Evolutionary conservation across 2,797 vertebrate species (phyloP).

Genomic region (Macropodus opercularis): DNA sequence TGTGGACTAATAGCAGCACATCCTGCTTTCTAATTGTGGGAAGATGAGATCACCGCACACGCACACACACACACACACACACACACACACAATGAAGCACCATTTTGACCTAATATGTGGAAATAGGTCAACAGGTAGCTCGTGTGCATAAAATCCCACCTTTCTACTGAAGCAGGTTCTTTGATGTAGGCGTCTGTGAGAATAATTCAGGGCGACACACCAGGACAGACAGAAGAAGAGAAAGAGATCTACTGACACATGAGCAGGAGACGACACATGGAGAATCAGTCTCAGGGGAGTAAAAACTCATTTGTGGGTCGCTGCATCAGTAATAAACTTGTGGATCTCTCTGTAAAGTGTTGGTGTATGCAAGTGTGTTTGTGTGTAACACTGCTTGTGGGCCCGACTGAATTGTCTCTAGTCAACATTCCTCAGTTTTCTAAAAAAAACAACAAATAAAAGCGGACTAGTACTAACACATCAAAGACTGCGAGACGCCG

Average conservation of each 20-base stretch:
- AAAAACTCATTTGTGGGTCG: slow-evolving; percentile 32
- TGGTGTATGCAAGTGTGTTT: slow-evolving; percentile 14
- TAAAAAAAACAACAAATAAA: slow-evolving; percentile 39
- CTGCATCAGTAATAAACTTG: slow-evolving; percentile 40
- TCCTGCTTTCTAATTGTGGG: slow-evolving; percentile 24
- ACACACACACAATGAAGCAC: slow-evolving; percentile 43
- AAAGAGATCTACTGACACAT: slow-evolving; percentile 9
- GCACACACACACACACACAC: slow-evolving; percentile 46
- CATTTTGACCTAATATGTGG: slow-evolving; percentile 47
- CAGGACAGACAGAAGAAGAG: neutral
- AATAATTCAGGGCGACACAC: neutral
- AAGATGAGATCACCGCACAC: slow-evolving; percentile 54
- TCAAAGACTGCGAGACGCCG: slow-evolving; percentile 56
- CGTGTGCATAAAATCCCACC: neutral
- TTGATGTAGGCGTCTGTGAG: neutral
- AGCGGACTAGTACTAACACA: slow-evolving; percentile 55
- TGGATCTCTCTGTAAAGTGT: slow-evolving; percentile 24
- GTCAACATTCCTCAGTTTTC: slow-evolving; percentile 56
- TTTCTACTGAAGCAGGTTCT: neutral
- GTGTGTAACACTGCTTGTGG: slow-evolving; percentile 30
- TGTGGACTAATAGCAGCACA: slow-evolving; percentile 3
- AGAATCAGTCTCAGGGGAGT: slow-evolving; percentile 24
- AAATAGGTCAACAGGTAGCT: slow-evolving; percentile 55
- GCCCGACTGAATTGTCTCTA: slow-evolving; percentile 49
- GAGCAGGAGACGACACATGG: slow-evolving; percentile 1